Evolutionary conservation across 2,797 vertebrate species (phyloP).

Genomic region (Hozukius guyotensis): DNA sequence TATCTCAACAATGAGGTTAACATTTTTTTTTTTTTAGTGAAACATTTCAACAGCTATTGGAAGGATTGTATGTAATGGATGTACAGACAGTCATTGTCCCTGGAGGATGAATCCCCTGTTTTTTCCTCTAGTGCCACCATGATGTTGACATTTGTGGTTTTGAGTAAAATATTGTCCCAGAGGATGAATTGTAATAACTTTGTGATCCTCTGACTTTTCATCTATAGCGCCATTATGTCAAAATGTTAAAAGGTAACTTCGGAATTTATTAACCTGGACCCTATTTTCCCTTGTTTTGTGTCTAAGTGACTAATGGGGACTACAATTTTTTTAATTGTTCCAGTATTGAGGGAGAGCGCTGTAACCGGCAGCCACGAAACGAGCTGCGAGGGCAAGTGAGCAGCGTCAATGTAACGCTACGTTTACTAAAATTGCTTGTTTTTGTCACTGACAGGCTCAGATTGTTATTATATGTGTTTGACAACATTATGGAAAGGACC

Average conservation of each 20-base stretch:
- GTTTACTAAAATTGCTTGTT: too few relatives aligned
- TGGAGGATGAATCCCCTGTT: not conserved
- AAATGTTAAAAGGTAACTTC: not conserved
- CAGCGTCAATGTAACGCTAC: too few relatives aligned
- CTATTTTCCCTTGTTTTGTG: not conserved
- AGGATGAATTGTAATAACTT: not conserved
- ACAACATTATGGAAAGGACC: too few relatives aligned
- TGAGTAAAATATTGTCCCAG: not conserved
- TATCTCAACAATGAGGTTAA: not conserved
- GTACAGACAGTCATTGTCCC: not conserved
- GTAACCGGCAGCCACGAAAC: not conserved
- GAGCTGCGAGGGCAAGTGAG: too few relatives aligned
- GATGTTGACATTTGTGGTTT: not conserved
- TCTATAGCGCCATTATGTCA: not conserved
- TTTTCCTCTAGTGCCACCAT: not conserved
- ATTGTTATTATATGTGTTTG: too few relatives aligned
- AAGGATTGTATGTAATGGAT: not conserved
- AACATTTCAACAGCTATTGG: not conserved
- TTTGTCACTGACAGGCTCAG: too few relatives aligned
- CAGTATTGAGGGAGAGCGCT: not conserved
- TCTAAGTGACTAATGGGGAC: not conserved
- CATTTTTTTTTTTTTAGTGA: not conserved
- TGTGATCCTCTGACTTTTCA: not conserved
- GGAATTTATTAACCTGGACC: too few relatives aligned
- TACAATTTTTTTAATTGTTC: not conserved